Evolutionary conservation across 1,140 invertebrate species (phyloP), one percentile per base, ranked within the genome.

Genomic region (Drosophila bifasciata): DNA sequence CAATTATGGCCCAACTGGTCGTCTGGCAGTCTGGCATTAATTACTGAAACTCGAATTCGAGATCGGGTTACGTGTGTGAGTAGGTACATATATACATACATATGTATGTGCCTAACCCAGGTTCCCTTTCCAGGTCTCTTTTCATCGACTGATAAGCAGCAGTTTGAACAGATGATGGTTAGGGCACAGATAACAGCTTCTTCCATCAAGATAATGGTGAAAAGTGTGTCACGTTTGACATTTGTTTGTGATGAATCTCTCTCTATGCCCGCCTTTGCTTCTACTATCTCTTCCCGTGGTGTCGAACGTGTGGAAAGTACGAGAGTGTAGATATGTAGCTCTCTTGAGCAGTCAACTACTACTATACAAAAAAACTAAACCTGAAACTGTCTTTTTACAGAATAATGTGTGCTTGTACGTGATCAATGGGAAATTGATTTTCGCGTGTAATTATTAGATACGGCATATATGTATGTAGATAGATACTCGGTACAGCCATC

Each of bases 191-290:
- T 78, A 86, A 80, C 72, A 51, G 78, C 57, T 60, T 63, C 28
- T 15, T 25, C 39, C 55, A 85, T 67, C 68, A 32, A 58, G 81
- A 86, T 86, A 88, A 88, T 46, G 55, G 50, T 57, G 58, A 51
- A 88, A 86, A 83, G 83, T 86, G 68, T 86, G 81, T 86, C 81
- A 86, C 83, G 81, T 85, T 70, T 85, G 73, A 56, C 53, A 71
- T 66, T 73, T 76, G 70, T 60, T 72, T 36, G 32, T 36, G 32
- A 36, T 36, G 44, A 53, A 52, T 21, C 44, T 56, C 44, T 56
- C 41, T 45, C 6, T 21, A 11, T 28, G 15, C 5, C n/a, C 50
- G 41, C 36, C 23, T 67, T 11, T 11, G 11, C 32, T 13, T 3
- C 32, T 13, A 13, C 40, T 49, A 53, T 40, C 28, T 8, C 16